Evolutionary conservation across 1,140 invertebrate species (phyloP), one percentile per base, ranked within the genome.

Genomic region (Lepidurus packardi): DNA sequence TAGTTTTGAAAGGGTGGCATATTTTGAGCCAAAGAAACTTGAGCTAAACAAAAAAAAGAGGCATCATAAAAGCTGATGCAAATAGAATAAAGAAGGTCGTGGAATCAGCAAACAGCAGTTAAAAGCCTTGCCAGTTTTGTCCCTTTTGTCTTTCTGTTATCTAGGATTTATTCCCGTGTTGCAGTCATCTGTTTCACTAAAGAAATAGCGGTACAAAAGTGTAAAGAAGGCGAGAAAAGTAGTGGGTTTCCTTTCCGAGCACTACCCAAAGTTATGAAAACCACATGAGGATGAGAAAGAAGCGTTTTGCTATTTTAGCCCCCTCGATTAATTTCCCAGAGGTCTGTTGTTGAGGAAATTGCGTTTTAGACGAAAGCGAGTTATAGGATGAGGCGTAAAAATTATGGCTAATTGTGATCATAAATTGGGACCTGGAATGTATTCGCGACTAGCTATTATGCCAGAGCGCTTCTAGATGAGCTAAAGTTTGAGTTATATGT

Each of bases 361-460:
- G 53, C 53, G 21, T 65, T 65, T 65, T 65, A 65, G 21, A 65
- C 16, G 53, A 65, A 65, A 65, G 53, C 53, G 21, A 65, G 53
- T 65, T 65, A 65, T 65, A 65, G 8, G 53, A 65, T 65, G 53
- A 65, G 53, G 53, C 53, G 13, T 65, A 65, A 65, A 65, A 65
- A 65, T 65, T 65, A 65, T 65, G 53, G 53, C 53, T 65, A 65
- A 65, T 65, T 65, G 53, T n/a, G 21, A 65, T 65, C 53, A 9
- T 65, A 65, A 65, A 65, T 65, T 16, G 53, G 34, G 53, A 13
- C n/a, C n/a, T 13, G 53, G 53, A 65, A 65, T 65, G 53, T 65
- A n/a, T 65, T 65, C 53, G 53, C 53, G 53, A 65, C 53, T 65
- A 65, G 53, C 53, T 65, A 65, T 65, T 65, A 65, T 65, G 53